Conservation (phyloP, 1,140 invertebrate species). For the Drosophila grimshawi region DNA sequence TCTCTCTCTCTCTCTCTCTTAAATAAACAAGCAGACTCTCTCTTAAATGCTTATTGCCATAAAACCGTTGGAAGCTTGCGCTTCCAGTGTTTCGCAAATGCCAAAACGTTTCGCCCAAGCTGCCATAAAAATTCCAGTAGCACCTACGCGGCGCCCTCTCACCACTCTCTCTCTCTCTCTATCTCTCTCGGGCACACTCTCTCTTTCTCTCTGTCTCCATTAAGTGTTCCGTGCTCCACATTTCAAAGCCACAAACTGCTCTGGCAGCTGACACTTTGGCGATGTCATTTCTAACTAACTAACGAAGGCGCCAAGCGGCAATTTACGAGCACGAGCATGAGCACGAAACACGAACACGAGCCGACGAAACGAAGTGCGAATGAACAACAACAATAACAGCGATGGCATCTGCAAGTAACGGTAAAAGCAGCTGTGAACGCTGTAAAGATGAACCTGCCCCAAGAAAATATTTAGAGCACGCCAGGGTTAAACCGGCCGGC, state of each 20-base stretch:
- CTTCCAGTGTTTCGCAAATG: constrained; percentile 34
- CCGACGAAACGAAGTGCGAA: constrained; percentile 39
- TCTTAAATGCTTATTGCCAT: constrained; percentile 51
- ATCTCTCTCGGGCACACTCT: neutral
- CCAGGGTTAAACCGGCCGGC: constrained; percentile 21
- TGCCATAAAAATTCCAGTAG: constrained; percentile 51
- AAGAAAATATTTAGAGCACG: constrained; percentile 26
- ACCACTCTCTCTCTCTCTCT: neutral
- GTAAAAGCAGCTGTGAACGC: neutral
- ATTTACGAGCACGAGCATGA: constrained; percentile 47
- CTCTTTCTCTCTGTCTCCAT: constrained; percentile 3
- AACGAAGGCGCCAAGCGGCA: constrained; percentile 22
- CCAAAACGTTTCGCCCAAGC: constrained; percentile 36
- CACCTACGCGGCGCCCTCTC: constrained; percentile 1
- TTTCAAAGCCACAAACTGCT: constrained; percentile 63
- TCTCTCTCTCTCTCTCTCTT: constrained; percentile 58
- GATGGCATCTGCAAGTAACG: neutral
- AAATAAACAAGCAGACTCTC: constrained; percentile 49
- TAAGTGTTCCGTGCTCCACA: constrained; percentile 47
- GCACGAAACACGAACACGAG: neutral
- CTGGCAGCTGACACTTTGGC: constrained; percentile 68
- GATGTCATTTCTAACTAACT: constrained; percentile 51
- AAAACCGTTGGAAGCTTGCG: constrained; percentile 24
- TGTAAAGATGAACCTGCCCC: constrained; percentile 46
- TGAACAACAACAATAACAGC: constrained; percentile 24